Conservation (phyloP, 2,113 vertebrate species). For the Microcebus jonahi region DNA sequence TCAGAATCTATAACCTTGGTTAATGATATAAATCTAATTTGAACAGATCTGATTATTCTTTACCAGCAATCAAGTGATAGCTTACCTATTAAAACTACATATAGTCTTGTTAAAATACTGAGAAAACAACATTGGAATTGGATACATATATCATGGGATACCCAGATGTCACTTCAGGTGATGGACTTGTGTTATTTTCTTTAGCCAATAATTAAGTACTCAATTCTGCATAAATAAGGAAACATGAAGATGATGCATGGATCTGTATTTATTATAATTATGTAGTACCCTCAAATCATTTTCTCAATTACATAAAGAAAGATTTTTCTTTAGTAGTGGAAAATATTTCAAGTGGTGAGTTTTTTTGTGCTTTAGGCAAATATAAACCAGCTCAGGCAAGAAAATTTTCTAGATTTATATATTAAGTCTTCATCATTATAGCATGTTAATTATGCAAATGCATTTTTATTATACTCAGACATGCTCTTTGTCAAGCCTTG, state of each 20-base stretch:
- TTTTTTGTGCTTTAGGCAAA: constrained; percentile 49
- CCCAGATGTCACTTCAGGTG: constrained; percentile 1
- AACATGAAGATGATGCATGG: not conserved
- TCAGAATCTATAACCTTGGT: not conserved
- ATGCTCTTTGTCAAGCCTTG: not conserved
- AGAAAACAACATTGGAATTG: constrained; percentile 39
- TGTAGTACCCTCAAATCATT: not conserved
- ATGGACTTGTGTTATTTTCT: not conserved
- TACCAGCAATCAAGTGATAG: constrained; percentile 7
- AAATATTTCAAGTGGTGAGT: not conserved
- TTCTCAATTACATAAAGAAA: constrained; percentile 39
- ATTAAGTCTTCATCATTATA: not conserved
- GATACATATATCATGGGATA: constrained; percentile 11
- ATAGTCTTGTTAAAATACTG: constrained; percentile 37
- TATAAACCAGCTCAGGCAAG: constrained; percentile 35
- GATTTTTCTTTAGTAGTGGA: constrained; percentile 37
- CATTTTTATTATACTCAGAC: not conserved
- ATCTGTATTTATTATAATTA: constrained; percentile 49
- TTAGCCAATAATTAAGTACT: constrained; percentile 47
- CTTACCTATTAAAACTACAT: constrained; percentile 11
- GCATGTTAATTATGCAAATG: constrained; percentile 38
- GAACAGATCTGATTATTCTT: constrained; percentile 44
- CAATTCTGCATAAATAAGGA: constrained; percentile 31
- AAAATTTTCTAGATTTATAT: constrained; percentile 28
- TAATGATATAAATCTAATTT: constrained; percentile 32